Conservation (phyloP, 2,113 vertebrate species). For the Symphodus melops region DNA sequence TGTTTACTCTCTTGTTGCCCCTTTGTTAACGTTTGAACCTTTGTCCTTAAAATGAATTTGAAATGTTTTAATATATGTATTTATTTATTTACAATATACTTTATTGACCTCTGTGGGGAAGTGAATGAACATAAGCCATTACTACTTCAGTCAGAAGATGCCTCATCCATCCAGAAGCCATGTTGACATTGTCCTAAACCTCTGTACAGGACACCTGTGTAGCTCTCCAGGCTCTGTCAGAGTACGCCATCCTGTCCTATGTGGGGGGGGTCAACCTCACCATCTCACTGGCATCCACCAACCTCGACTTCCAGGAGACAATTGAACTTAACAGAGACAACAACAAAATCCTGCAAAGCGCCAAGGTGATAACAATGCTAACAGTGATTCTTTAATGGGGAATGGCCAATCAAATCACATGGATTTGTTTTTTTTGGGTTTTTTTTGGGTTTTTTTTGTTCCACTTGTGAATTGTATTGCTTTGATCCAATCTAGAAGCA, state of each 20-base stretch:
- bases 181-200: background rate
- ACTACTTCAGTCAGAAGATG: too few relatives aligned
- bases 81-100: too few relatives aligned
- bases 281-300: conserved; percentile 94
- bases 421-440: too few relatives aligned
- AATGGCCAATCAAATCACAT: background rate
- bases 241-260: conserved; percentile 94
- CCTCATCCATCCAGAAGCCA: too few relatives aligned
- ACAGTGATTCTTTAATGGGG: too few relatives aligned
- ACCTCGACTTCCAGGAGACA: conserved; percentile 94
- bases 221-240: conserved; percentile 92
- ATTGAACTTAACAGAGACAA: conserved; percentile 92
- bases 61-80: too few relatives aligned
- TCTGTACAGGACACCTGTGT: conserved; percentile 90
- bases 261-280: conserved; percentile 93
- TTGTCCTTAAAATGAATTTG: too few relatives aligned
- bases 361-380: conserved; percentile 80
- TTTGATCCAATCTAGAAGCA: conserved; percentile 14
- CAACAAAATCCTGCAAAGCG: conserved; percentile 91
- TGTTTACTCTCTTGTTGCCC: too few relatives aligned
- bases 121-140: too few relatives aligned
- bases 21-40: too few relatives aligned
- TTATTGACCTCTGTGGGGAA: too few relatives aligned
- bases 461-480: background rate
- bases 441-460: background rate